A percentile compares a stretch with the other conserved stretches of the same genome.
phyloP scores from a whole-genome alignment of 2,113 vertebrate species.

The Pogonocichla stellata region DNA sequence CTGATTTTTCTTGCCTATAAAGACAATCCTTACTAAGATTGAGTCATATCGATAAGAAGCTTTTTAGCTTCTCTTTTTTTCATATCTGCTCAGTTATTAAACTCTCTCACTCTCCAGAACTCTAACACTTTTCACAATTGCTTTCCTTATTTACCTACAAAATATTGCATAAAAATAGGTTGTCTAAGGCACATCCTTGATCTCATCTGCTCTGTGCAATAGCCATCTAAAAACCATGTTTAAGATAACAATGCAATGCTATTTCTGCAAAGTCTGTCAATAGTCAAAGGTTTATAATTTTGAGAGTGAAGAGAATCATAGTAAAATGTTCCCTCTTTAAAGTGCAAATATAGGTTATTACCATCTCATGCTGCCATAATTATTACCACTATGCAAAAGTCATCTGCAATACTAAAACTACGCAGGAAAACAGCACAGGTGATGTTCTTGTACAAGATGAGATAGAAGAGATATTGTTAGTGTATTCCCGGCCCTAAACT shows the following conservation, averaged over 20 bases:
- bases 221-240: not conserved
- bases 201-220: not conserved
- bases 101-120: not conserved
- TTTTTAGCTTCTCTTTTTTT: not conserved
- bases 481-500: not conserved
- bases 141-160: not conserved
- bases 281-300: constrained; percentile 28
- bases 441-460: not conserved
- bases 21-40: not conserved
- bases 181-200: not conserved
- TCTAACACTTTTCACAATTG: not conserved
- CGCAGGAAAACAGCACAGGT: not conserved
- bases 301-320: not conserved
- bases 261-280: not conserved
- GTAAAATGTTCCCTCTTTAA: not conserved
- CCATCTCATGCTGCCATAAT: constrained; percentile 14
- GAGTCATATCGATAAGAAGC: not conserved
- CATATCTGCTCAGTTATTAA: not conserved
- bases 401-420: constrained; percentile 26
- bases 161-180: not conserved
- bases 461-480: not conserved
- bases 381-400: constrained; percentile 2
- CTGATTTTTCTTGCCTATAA: not conserved
- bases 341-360: constrained; percentile 22
- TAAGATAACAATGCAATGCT: not conserved